Evolutionary conservation across 2,888 invertebrate genomes (phyloP).

Genomic region (Microchrysa polita): DNA sequence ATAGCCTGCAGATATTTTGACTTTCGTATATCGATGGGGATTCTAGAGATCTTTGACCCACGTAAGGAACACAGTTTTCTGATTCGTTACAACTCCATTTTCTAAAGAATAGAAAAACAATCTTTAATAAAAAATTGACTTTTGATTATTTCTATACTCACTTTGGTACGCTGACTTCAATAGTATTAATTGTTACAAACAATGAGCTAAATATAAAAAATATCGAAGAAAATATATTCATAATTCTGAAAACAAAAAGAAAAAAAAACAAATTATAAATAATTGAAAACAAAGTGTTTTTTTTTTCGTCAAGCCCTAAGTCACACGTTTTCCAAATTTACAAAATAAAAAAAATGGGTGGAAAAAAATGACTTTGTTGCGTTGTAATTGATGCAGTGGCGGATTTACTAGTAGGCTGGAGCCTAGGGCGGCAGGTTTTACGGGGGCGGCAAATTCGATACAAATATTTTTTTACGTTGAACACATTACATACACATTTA

Average conservation of each 20-base stretch:
- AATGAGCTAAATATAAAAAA: not conserved
- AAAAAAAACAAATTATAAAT: conserved; percentile 18
- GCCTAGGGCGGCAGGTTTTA: no score
- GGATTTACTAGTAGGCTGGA: no score
- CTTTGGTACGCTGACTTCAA: conserved; percentile 38
- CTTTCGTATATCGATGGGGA: conserved; percentile 60
- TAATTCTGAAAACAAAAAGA: conserved; percentile 32
- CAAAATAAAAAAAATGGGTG: no score
- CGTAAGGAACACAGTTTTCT: conserved; percentile 34
- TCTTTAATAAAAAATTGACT: not conserved
- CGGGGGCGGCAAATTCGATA: no score
- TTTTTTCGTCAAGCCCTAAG: no score
- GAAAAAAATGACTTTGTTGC: no score
- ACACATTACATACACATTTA: no score
- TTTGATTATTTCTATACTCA: conserved; percentile 7
- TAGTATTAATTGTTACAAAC: not conserved
- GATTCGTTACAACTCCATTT: conserved; percentile 45
- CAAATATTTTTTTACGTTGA: no score
- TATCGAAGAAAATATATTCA: not conserved
- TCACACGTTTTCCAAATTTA: no score
- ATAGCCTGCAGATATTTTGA: conserved; percentile 72
- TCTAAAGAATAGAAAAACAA: conserved; percentile 10
- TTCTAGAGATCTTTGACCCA: conserved; percentile 23
- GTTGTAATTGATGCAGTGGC: no score
- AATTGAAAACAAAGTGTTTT: not conserved